A percentile compares a stretch with the other conserved stretches of the same genome.
These are phyloP conservation scores for Rutilus rutilus DNA, from an alignment of 2,113 vertebrate species.

Conservation along the genomic window DNA sequence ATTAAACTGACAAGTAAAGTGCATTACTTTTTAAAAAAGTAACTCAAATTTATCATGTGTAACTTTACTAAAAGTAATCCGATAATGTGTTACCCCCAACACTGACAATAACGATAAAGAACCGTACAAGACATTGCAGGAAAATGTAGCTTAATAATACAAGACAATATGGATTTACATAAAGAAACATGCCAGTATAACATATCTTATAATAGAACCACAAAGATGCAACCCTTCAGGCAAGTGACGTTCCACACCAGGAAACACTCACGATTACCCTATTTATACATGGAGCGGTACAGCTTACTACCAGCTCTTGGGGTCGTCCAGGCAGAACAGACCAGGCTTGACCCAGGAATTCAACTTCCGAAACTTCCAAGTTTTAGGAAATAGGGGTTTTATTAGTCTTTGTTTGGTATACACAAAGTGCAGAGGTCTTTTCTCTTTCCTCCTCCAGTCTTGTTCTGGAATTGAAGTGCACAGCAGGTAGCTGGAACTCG, in stretches of 20 bases:
- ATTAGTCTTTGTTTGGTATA: conserved; percentile 38
- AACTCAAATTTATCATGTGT: too few relatives aligned
- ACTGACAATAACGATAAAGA: neutral
- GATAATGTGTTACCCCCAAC: too few relatives aligned
- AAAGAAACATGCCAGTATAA: neutral
- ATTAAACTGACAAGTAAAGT: too few relatives aligned
- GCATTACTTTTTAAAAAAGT: too few relatives aligned
- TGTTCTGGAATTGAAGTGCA: conserved; percentile 27
- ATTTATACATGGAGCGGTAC: neutral
- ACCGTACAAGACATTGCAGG: neutral
- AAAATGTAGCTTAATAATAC: neutral
- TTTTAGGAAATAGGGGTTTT: conserved; percentile 31
- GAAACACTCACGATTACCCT: neutral
- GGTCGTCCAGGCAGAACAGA: conserved; percentile 50
- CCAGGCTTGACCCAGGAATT: conserved; percentile 53
- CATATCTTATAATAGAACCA: neutral
- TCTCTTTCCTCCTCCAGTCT: neutral
- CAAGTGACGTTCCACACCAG: neutral
- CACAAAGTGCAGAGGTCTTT: conserved; percentile 35
- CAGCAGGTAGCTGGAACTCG: conserved; percentile 44
- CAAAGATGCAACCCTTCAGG: neutral
- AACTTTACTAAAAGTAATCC: too few relatives aligned
- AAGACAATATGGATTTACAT: neutral
- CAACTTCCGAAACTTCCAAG: conserved; percentile 42
- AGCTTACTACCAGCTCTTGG: conserved; percentile 14